Conservation (phyloP, 2,797 vertebrate genomes). For the Todus mexicanus region DNA sequence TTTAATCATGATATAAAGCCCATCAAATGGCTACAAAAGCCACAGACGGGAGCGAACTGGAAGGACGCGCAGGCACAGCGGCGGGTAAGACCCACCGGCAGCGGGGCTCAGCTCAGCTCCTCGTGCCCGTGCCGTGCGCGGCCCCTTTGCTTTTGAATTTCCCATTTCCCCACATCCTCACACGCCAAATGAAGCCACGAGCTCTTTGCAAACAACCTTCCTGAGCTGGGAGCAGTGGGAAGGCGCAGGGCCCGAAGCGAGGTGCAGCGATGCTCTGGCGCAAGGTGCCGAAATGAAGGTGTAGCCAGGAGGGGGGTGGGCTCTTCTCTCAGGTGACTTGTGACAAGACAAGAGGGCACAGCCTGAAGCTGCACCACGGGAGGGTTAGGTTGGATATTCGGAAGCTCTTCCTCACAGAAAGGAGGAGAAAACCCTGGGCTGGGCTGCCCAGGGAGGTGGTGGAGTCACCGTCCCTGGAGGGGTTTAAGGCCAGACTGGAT, state of each 20-base stretch:
- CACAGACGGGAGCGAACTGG: not conserved
- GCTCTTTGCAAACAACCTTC: not conserved
- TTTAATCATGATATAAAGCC: not conserved
- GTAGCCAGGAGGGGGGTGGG: too few species aligned
- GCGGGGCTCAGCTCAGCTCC: not conserved
- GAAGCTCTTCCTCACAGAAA: too few species aligned
- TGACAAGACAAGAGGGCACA: too few species aligned
- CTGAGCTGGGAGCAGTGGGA: accelerated
- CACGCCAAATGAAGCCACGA: accelerated
- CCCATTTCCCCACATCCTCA: not conserved
- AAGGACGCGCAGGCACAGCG: not conserved
- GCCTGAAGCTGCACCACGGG: too few species aligned
- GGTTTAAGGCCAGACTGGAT: too few species aligned
- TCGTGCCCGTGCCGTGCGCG: accelerated
- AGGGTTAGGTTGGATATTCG: too few species aligned
- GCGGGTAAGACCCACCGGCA: not conserved
- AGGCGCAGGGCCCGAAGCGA: not conserved
- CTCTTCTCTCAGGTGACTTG: too few species aligned
- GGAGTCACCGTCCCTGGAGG: too few species aligned
- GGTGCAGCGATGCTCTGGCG: not conserved
- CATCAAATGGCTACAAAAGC: not conserved
- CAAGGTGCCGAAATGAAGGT: not conserved
- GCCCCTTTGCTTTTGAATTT: not conserved
- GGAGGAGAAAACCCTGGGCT: too few species aligned
- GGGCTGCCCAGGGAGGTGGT: too few species aligned